A percentile compares a stretch with the other conserved stretches of the same genome.
Conservation (phyloP, 2,888 invertebrate species). For the Pteria penguin region DNA sequence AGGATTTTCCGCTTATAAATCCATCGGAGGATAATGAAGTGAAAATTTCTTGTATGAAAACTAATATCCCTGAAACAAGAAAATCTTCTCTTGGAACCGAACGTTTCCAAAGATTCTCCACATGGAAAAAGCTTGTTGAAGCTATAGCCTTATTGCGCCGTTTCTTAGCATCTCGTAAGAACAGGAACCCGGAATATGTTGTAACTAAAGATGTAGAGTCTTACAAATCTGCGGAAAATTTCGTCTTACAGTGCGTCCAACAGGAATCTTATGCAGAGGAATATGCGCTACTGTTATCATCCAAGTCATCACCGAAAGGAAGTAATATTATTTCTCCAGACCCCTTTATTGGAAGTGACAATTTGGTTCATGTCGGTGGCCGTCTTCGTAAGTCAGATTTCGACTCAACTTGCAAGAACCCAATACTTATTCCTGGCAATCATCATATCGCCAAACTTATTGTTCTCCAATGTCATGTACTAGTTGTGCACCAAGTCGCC, state of each 20-base stretch:
- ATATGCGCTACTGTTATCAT: neutral
- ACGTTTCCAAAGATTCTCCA: too few relatives aligned
- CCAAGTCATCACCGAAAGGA: neutral
- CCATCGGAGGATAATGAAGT: too few relatives aligned
- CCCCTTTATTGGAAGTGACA: neutral
- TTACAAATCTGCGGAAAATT: neutral
- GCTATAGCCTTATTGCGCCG: too few relatives aligned
- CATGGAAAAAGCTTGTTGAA: too few relatives aligned
- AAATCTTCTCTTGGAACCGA: too few relatives aligned
- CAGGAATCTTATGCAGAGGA: neutral
- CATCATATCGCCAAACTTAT: constrained; percentile 44
- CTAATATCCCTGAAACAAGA: too few relatives aligned
- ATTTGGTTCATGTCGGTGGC: constrained; percentile 36
- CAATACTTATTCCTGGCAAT: constrained; percentile 41
- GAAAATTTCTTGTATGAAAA: too few relatives aligned
- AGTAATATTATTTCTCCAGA: neutral
- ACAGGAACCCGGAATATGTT: too few relatives aligned
- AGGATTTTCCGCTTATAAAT: too few relatives aligned
- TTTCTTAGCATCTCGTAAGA: too few relatives aligned
- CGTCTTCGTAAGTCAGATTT: constrained; percentile 30
- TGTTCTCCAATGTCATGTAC: constrained; percentile 36
- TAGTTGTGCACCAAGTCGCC: constrained; percentile 46
- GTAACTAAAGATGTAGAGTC: too few relatives aligned
- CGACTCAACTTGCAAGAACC: constrained; percentile 24
- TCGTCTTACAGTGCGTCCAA: neutral